Base-by-base conservation (phyloP, 2,113 vertebrate genomes). In the Falco punctatus region DNA sequence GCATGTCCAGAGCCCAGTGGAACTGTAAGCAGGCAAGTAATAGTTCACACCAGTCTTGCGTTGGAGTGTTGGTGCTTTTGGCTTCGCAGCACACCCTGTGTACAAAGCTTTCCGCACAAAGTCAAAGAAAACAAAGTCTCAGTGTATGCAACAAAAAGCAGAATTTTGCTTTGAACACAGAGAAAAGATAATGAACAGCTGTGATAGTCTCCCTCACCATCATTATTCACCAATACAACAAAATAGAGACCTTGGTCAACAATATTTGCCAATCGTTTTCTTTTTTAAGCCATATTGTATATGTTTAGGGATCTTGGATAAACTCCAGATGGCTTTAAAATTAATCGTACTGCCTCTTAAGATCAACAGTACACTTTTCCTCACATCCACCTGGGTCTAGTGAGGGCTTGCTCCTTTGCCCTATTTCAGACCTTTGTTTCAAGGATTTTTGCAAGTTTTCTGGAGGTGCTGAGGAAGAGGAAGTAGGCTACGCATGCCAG, bases 401-500 rank as follows among this genome's bases (percentile, higher is more conserved):
- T 6, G 11, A 71, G 27, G 6, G 10, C 32, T 65, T n/a, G 35
- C 12, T 46, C 40, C 73, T 79, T 22, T 28, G 44, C 21, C 46
- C 11, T 66, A 7, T 59, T 81, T 85, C 67, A 90, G 21, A 77
- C 15, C 27, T 88, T 24, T 42, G 13, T 48, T 64, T 48, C 49
- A 59, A 20, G 28, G 52, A 59, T 11, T 57, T 84, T 26, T 12
- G 32, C 23, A 70, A 70, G 35, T 66, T 77, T 69, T 32, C 40
- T 32, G 6, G 42, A 52, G 15, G 16, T 48, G 32, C 23, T 62
- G 51, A 44, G 32, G 69, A 67, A 49, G 42, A 28, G 23, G 32
- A 27, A 0, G 0, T 14, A 59, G 32, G 32, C 35, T 62, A 32
- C 0, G 1, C 28, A 70, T 55, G 13, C 32, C 55, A 62, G 55